phyloP scores from a whole-genome alignment of 1,140 invertebrate genomes.

The Drosophila trapezifrons region DNA sequence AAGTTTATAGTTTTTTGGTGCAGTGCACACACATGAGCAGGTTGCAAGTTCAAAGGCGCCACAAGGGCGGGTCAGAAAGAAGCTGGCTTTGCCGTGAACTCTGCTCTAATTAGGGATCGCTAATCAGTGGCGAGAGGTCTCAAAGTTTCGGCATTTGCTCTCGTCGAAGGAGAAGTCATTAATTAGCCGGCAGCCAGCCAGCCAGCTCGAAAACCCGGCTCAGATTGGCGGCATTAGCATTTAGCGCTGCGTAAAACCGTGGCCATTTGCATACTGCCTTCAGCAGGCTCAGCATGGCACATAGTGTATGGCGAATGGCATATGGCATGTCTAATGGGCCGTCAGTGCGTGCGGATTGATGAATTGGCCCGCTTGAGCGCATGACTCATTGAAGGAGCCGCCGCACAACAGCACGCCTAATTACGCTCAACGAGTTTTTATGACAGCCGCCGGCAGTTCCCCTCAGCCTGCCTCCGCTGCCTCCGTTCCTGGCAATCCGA shows the following conservation, averaged over 20 bases:
- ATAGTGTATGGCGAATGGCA: not conserved
- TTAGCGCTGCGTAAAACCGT: constrained; percentile 15
- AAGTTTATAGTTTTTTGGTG: not conserved
- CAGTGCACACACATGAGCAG: constrained; percentile 25
- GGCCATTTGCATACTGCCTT: constrained; percentile 39
- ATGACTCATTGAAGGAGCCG: constrained; percentile 65
- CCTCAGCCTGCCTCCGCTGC: constrained; percentile 5
- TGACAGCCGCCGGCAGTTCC: constrained; percentile 39
- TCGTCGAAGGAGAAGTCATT: constrained; percentile 18
- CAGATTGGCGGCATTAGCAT: constrained; percentile 22
- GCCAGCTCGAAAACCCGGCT: constrained; percentile 1
- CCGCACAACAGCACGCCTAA: constrained; percentile 60
- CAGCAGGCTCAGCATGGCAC: constrained; percentile 25
- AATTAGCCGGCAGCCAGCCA: constrained; percentile 28
- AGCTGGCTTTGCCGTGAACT: constrained; percentile 30
- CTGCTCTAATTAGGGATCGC: constrained; percentile 46
- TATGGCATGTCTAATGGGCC: constrained; percentile 49
- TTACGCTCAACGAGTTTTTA: constrained; percentile 68
- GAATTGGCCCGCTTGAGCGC: constrained; percentile 36
- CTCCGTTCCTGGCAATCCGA: constrained; percentile 43
- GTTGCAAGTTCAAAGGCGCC: constrained; percentile 56
- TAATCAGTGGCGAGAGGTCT: constrained; percentile 34
- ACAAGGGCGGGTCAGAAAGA: constrained; percentile 22
- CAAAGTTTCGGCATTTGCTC: constrained; percentile 19
- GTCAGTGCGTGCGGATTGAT: constrained; percentile 51